A percentile compares a stretch with the other conserved stretches of the same genome.
These are phyloP conservation scores for Hartigia nigra DNA, from an alignment of 2,888 invertebrate species.

Conservation along the genomic window DNA sequence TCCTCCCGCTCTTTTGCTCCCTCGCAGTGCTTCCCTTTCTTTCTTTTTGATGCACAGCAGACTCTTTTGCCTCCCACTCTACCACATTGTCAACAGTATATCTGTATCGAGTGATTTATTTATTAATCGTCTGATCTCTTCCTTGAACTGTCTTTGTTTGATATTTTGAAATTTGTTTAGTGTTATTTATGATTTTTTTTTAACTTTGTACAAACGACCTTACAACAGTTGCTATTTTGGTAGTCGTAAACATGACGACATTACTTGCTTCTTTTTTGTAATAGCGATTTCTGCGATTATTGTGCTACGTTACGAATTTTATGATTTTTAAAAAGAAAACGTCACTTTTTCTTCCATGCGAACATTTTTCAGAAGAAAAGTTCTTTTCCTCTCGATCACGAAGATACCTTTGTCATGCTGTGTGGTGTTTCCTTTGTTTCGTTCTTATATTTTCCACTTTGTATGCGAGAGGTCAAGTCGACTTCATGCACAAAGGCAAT, in stretches of 20 bases:
- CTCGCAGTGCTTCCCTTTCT: conserved; percentile 10
- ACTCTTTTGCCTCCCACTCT: conserved; percentile 18
- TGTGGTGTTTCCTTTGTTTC: background rate
- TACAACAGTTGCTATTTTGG: background rate
- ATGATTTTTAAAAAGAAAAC: background rate
- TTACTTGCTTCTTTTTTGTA: background rate
- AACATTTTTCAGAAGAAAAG: background rate
- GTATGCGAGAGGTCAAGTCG: background rate
- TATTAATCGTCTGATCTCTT: background rate
- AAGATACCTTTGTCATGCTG: background rate
- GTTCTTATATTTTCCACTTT: background rate
- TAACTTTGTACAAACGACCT: background rate
- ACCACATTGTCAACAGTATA: background rate
- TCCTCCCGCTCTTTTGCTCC: conserved; percentile 17
- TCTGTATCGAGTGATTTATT: background rate
- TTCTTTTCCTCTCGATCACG: background rate
- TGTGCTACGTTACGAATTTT: background rate
- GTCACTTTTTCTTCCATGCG: background rate
- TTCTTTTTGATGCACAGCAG: conserved; percentile 7
- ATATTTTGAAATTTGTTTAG: conserved; percentile 2
- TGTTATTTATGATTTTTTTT: background rate
- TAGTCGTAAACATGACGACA: background rate
- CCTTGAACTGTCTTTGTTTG: conserved; percentile 12
- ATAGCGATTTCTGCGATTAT: background rate
- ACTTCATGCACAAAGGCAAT: background rate